Evolutionary conservation across 2,113 vertebrate genomes (phyloP).

Genomic region (Lagopus muta): DNA sequence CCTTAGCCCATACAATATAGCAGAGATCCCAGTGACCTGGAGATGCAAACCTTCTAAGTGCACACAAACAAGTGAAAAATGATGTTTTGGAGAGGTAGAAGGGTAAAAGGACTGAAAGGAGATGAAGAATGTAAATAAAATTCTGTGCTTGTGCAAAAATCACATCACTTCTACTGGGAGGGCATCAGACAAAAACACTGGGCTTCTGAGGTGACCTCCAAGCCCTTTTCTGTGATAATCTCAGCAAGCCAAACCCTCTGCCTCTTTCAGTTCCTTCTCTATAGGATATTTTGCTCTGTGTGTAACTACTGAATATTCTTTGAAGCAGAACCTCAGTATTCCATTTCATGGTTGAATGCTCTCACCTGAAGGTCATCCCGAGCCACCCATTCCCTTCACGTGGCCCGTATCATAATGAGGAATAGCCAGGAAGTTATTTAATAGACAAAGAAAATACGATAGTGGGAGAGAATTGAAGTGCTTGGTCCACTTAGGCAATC

Average conservation of each 20-base stretch:
- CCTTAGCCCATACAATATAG: slow-evolving; percentile 6
- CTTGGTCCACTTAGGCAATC: background rate
- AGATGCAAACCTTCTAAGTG: background rate
- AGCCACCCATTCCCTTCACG: background rate
- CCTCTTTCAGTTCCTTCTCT: background rate
- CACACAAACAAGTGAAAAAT: background rate
- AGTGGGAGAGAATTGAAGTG: background rate
- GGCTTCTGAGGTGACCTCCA: background rate
- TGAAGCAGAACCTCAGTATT: slow-evolving; percentile 50
- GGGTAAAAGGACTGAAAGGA: background rate
- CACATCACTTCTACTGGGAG: background rate
- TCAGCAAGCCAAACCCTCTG: background rate
- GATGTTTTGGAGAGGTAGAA: background rate
- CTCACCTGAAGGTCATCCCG: slow-evolving; percentile 33
- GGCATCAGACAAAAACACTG: slow-evolving; percentile 1
- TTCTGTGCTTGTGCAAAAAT: background rate
- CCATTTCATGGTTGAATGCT: slow-evolving; percentile 54
- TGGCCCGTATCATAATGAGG: background rate
- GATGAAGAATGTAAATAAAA: slow-evolving; percentile 29
- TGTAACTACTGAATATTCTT: slow-evolving; percentile 31
- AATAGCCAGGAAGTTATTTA: background rate
- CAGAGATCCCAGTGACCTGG: slow-evolving; percentile 23
- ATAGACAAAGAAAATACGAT: background rate
- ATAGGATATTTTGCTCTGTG: background rate
- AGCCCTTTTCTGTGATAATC: background rate